Base-by-base conservation (phyloP, 2,888 invertebrate genomes). In the Nymphalis c-album region DNA sequence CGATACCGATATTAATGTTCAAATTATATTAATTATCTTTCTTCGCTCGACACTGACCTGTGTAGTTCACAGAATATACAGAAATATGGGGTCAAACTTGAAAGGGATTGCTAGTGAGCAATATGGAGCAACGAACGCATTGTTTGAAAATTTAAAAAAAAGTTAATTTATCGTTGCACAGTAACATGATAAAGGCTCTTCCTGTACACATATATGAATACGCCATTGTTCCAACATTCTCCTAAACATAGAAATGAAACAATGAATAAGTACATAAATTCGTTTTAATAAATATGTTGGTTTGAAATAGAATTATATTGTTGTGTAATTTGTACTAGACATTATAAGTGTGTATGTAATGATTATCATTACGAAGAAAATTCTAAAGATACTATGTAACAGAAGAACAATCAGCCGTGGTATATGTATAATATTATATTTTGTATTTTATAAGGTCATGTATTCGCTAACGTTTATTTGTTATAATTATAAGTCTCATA, bases 321-420 rank as follows among this genome's bases (percentile, higher is more conserved):
- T 26, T 26, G 26, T 6, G 26, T 31, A 6, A 31, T 31, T 31
- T 31, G 5, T 31, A 31, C 26, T 31, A 31, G 26, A 31, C 6
- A 31, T 31, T 31, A 31, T 6, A 6, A 31, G 40, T 40, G 10
- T 13, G 40, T 40, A 40, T 40, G 20, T 17, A 51, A 51, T 22
- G 26, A 5, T 55, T 55, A 2, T 31, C 26, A 55, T 55, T 55
- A 31, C 53, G 53, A 55, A 31, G 53, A 31, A 26, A 51, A 55
- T 7, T 4, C 4, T 22, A 16, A 0, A 26, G 16, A 16, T 26
- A 53, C 53, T 53, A 22, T 53, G 53, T 17, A 55, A 40, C 13
- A 40, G 16, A 2, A 55, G 17, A 55, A 55, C 53, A 53, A 17
- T 6, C 26, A 26, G 53, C 26, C 17, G 26, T 53, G 26, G 26